Base-by-base conservation (phyloP, 2,797 vertebrate genomes). In the Neostethus bicornis region DNA sequence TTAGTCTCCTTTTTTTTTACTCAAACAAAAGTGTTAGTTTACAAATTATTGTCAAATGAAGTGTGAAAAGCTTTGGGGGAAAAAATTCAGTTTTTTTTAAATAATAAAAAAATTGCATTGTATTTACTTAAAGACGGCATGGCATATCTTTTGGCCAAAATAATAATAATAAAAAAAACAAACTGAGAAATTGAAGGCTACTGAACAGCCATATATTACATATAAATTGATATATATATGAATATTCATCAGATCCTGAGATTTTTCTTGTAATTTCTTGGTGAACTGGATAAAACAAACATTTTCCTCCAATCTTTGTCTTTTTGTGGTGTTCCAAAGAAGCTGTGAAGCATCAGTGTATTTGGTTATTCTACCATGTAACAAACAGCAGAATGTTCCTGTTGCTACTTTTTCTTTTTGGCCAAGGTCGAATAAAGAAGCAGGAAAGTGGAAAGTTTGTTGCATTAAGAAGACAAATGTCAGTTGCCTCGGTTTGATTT, bases 221-320 rank as follows among this genome's bases (percentile, higher is more conserved):
- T n/a, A n/a, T n/a, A n/a, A n/a, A n/a, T n/a, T n/a, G n/a, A n/a
- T n/a, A n/a, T n/a, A n/a, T n/a, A n/a, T n/a, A n/a, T n/a, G n/a
- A n/a, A n/a, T 14, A 48, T 34, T 16, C 34, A 34, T 62, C 46
- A 45, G 32, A 58, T 20, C 12, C 24, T 61, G 26, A 55, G 55
- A 47, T 29, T 3, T 10, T 42, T 35, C 47, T 13, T 6, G 7
- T 16, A 37, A 3, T 16, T 14, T 32, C 31, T n/a, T 16, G n/a
- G 37, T 8, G 7, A 16, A 37, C 3, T n/a, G 16, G n/a, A 7
- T 16, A 37, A 37, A 37, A 16, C 17, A 3, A 31, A 31, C 11
- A 3, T 1, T n/a, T 42, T 41, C 29, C 23, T 7, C 6, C 23
- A 7, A 7, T 45, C 7, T 29, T 11, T 48, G 51, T 25, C 29